A percentile compares a stretch with the other conserved stretches of the same genome.
Evolutionary conservation across 2,113 vertebrate genomes (phyloP).

Genomic region (Pandion haliaetus): DNA sequence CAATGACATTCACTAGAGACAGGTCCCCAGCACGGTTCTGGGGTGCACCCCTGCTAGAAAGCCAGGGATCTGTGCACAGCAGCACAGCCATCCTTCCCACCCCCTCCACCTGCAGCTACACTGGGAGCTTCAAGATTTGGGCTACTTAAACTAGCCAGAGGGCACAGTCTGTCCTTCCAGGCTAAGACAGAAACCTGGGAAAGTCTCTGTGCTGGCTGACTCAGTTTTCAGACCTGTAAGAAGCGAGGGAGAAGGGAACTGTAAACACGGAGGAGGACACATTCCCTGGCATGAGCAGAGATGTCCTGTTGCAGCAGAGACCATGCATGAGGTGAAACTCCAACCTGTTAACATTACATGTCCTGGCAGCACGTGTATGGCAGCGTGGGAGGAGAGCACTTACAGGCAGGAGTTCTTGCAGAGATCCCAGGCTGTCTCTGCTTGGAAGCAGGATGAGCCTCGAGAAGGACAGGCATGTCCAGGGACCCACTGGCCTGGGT

Average conservation of each 20-base stretch:
- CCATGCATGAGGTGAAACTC: not conserved
- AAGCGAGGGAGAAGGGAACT: not conserved
- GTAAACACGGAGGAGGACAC: not conserved
- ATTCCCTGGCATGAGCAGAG: not conserved
- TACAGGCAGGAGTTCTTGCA: not conserved
- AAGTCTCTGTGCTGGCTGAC: not conserved
- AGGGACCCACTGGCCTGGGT: not conserved
- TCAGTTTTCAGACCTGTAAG: not conserved
- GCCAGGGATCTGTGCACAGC: not conserved
- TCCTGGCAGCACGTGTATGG: not conserved
- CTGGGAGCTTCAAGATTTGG: fast-evolving
- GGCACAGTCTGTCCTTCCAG: not conserved
- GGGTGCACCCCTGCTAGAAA: not conserved
- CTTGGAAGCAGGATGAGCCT: not conserved
- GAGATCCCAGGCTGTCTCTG: not conserved
- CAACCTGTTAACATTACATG: fast-evolving
- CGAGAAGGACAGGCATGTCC: not conserved
- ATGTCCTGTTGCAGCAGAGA: not conserved
- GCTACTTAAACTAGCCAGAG: not conserved
- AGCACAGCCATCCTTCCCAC: not conserved
- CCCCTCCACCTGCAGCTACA: not conserved
- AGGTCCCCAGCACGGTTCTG: fast-evolving
- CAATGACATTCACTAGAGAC: not conserved
- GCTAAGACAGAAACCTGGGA: not conserved
- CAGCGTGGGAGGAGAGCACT: not conserved